Percentiles rank a stretch among this genome's conserved stretches.
These are phyloP conservation scores for Pipistrellus pygmaeus DNA, from an alignment of 2,797 vertebrate species.

Conservation along the genomic window DNA sequence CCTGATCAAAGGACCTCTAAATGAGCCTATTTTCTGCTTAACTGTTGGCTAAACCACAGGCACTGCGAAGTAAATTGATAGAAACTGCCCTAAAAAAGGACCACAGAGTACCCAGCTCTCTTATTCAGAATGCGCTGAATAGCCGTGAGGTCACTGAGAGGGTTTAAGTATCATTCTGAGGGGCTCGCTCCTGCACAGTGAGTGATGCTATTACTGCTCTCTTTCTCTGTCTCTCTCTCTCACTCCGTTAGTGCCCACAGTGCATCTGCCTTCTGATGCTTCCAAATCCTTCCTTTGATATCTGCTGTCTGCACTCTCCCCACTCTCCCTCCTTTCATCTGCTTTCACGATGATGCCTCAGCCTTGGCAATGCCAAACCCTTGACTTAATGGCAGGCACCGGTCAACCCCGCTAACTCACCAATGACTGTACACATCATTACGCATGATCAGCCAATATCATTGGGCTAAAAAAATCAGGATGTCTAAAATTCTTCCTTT, in stretches of 20 bases:
- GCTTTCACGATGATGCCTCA: not conserved
- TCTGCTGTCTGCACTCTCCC: no score
- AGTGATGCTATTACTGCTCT: fast-evolving
- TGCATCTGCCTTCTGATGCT: not conserved
- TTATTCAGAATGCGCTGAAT: not conserved
- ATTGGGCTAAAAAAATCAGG: not conserved
- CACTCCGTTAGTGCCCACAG: not conserved
- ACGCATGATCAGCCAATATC: not conserved
- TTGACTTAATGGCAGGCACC: not conserved
- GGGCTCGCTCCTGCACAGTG: not conserved
- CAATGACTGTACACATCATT: no score
- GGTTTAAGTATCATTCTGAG: fast-evolving
- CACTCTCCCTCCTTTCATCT: not conserved
- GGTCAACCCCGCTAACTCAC: not conserved
- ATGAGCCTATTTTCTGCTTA: conserved; percentile 60
- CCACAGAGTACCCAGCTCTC: not conserved
- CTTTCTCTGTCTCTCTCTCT: not conserved
- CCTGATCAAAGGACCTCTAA: conserved; percentile 57
- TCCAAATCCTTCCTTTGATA: not conserved
- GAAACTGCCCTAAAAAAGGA: conserved; percentile 37
- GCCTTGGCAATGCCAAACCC: not conserved
- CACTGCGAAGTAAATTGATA: not conserved
- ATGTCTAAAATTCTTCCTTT: not conserved
- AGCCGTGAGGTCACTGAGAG: not conserved
- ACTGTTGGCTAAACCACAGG: conserved; percentile 47